phyloP scores from a whole-genome alignment of 2,797 vertebrate species.

The Acestrorhynchus altus region DNA sequence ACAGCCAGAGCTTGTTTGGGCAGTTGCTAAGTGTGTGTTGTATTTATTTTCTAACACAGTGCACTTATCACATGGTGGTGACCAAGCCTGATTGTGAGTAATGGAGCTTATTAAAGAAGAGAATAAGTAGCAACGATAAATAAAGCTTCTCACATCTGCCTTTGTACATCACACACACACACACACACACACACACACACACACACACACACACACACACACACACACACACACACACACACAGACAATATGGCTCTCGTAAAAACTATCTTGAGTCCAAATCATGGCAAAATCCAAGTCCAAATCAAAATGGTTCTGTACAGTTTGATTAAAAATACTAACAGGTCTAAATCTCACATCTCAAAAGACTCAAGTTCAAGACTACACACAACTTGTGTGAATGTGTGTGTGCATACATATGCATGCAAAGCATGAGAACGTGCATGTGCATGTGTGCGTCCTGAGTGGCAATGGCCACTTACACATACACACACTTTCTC shows the following conservation, averaged over 20 bases:
- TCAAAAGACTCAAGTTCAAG: too few species aligned
- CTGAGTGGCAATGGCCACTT: not conserved
- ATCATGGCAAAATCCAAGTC: too few species aligned
- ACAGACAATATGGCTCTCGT: too few species aligned
- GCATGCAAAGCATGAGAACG: not conserved
- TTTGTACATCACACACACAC: not conserved
- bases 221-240: too few species aligned
- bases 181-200: not conserved
- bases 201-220: too few species aligned
- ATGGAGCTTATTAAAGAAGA: not conserved
- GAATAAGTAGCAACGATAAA: not conserved
- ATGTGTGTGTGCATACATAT: not conserved
- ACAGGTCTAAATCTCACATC: too few species aligned
- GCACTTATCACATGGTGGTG: conserved; percentile 25
- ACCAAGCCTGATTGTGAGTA: conserved; percentile 18
- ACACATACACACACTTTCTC: too few species aligned
- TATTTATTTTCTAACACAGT: not conserved
- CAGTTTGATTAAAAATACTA: too few species aligned
- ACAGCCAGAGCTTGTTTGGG: not conserved
- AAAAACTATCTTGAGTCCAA: too few species aligned
- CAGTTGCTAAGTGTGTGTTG: conserved; percentile 12
- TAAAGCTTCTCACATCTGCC: conserved; percentile 3
- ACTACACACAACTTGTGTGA: conserved; percentile 6
- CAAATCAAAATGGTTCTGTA: too few species aligned
- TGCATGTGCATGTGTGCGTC: not conserved